Conservation (phyloP, 30 jellyfish, hydroid and myxozoan genomes). For the Catostylus mosaicus region DNA sequence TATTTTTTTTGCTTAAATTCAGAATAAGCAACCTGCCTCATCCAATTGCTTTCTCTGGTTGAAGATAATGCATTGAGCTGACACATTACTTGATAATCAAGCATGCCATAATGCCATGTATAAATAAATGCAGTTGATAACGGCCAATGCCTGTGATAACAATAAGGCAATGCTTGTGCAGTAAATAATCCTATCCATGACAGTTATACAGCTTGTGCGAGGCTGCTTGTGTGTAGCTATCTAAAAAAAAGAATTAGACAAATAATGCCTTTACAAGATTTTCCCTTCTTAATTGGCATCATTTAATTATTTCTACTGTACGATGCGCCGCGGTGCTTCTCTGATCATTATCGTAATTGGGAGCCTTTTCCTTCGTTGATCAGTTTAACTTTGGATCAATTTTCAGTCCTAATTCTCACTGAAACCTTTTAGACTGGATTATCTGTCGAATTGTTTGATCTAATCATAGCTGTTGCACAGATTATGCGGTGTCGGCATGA, state of each 20-base stretch:
- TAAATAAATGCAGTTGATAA: too few species aligned
- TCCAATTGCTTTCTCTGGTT: too few species aligned
- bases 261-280: slow-evolving; percentile 33
- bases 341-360: slow-evolving; percentile 33
- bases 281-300: slow-evolving; percentile 41
- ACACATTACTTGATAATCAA: too few species aligned
- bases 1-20: not conserved
- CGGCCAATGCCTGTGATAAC: not conserved
- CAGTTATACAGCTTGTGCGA: slow-evolving; percentile 44
- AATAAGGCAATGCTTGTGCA: slow-evolving; percentile 12
- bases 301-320: slow-evolving; percentile 46
- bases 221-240: slow-evolving; percentile 27
- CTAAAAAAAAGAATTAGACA: slow-evolving; percentile 3
- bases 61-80: too few species aligned
- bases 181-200: slow-evolving; percentile 14
- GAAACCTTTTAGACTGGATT: slow-evolving; percentile 64
- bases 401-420: slow-evolving; percentile 52
- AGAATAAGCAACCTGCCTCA: not conserved
- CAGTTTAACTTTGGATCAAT: slow-evolving; percentile 56
- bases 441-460: slow-evolving; percentile 47
- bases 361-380: slow-evolving; percentile 31
- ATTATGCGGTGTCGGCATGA: slow-evolving; percentile 51
- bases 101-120: not conserved
- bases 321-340: slow-evolving; percentile 38
- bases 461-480: slow-evolving; percentile 48